Evolutionary conservation across 2,888 invertebrate species (phyloP).

Genomic region (Dascillus cervinus): DNA sequence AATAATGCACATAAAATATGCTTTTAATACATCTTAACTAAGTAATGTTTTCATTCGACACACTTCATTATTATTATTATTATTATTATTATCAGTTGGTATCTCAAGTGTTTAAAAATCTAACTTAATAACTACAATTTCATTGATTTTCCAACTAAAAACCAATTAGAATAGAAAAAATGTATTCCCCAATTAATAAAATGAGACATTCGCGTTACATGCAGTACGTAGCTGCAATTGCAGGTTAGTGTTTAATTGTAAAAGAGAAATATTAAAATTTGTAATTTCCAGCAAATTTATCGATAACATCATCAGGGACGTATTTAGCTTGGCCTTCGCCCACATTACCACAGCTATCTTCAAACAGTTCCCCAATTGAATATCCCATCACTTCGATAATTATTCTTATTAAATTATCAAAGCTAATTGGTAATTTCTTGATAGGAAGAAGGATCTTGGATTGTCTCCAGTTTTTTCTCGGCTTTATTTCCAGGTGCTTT

Average conservation of each 20-base stretch:
- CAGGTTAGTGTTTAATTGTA: slow-evolving; percentile 11
- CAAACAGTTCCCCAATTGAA: slow-evolving; percentile 2
- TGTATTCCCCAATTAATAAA: no score
- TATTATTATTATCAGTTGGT: no score
- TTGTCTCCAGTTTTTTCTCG: slow-evolving; percentile 54
- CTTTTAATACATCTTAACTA: no score
- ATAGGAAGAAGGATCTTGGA: slow-evolving; percentile 49
- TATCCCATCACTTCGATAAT: not conserved
- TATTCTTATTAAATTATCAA: no score
- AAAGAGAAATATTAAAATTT: not conserved
- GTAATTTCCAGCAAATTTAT: not conserved
- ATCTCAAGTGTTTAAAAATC: no score
- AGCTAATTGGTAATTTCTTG: no score
- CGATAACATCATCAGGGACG: not conserved
- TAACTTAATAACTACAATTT: no score
- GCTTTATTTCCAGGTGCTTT: slow-evolving; percentile 50
- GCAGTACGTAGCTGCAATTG: slow-evolving; percentile 15
- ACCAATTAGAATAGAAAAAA: no score
- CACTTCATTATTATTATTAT: no score
- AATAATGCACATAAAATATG: no score
- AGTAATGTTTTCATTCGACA: no score
- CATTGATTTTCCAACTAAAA: no score
- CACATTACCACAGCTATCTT: not conserved
- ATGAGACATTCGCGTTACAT: slow-evolving; percentile 10
- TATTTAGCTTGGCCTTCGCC: slow-evolving; percentile 5